Base-by-base conservation (phyloP, 1,140 invertebrate species). In the Vanessa atalanta region DNA sequence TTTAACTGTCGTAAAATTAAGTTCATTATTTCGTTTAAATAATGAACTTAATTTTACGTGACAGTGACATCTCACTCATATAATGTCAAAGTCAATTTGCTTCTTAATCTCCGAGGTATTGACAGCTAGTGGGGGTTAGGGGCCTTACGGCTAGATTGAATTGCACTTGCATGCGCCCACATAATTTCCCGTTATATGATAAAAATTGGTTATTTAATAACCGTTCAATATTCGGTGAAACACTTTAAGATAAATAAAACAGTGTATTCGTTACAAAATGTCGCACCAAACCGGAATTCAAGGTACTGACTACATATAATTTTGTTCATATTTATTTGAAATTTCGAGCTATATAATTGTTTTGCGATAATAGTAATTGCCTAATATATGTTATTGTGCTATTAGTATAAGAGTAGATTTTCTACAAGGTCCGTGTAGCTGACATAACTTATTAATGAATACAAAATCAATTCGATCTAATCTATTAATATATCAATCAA, bases 221-320 rank as follows among this genome's bases (percentile, higher is more conserved):
- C 2, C 43, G 3, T 69, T 57, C 57, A 47, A 60, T 61, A 37
- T 5, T 37, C 12, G 11, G 47, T 64, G n/a, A n/a, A 20, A 48
- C 2, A 47, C 47, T 15, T 14, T 20, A 48, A 65, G 50, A 64
- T 15, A 61, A 11, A n/a, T 3, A 47, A n/a, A 47, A 31, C 47
- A 60, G 67, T 65, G 14, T 43, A 2, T 51, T 72, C 48, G 23
- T 57, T 53, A 65, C 20, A 83, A 75, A 76, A 93, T 93, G 90
- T 91, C 88, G 81, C 93, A 93, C 74, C 89, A 93, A 83, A 92
- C 90, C 43, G 90, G 89, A 73, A 93, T 92, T 73, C 85, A 93
- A 86, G 91, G 88, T 92, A 86, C 69, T 76, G 65, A 66, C 47
- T 61, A 50, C 53, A 37, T 12, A 14, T 37, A 14, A 31, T 61